Evolutionary conservation across 2,797 vertebrate genomes (phyloP), one percentile per base, ranked within the genome.

Genomic region (Paedocypris micromegethes): DNA sequence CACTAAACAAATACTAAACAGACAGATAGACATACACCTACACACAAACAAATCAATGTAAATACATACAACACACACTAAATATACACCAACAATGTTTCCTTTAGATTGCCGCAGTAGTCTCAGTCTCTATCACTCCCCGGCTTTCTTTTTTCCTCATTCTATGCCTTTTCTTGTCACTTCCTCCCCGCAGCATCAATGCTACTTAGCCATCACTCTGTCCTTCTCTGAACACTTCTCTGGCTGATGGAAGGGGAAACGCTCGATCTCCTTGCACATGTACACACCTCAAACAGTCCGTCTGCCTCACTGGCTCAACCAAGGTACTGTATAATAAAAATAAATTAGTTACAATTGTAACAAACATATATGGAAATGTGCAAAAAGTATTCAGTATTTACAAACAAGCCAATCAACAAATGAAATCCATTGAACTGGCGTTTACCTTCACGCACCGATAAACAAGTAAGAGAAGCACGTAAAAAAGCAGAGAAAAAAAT

Each of bases 121-220:
- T 41, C 56, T 9, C 0, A 6, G 9, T 51, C 37, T 52, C 38
- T 8, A 5, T 57, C 3, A 45, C 64, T 52, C 43, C 23, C 23
- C 23, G 23, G 41, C 3, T 45, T 38, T 2, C 3, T 51, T 42
- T 38, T 40, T 68, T 46, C 42, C 8, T 37, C 43, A 7, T 50
- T 51, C 40, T 41, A 60, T 40, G 53, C 40, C 5, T 48, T 50
- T 50, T 46, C 39, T 48, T 56, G 55, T 56, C 59, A 62, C 39
- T 47, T 40, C 49, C 47, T 64, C 56, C 56, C 63, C 60, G 69
- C 54, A 60, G 57, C 70, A 70, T 48, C 44, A 57, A 45, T 59
- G 62, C 43, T 55, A 62, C 70, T 69, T 64, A 56, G 46, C 46
- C 23, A 44, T n/a, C 5, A 5, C n/a, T 68, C 9, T 66, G 6